Conservation (phyloP, 2,888 invertebrate species). For the Drosophila eohydei region DNA sequence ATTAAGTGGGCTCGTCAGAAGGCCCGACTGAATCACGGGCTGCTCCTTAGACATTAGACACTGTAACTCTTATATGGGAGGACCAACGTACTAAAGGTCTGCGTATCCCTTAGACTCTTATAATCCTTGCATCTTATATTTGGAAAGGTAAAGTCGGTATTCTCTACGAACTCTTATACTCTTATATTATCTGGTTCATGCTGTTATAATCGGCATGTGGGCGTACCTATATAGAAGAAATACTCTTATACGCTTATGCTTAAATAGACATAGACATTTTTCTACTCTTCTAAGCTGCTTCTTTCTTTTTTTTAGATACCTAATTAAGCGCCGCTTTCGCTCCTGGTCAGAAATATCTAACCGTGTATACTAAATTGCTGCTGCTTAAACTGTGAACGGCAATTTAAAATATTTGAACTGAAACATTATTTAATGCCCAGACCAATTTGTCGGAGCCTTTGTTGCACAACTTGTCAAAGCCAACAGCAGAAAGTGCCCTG, state of each 20-base stretch:
- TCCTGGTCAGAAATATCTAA: no score
- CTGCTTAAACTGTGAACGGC: not conserved
- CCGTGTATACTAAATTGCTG: not conserved
- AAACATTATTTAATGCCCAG: constrained; percentile 3
- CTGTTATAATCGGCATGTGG: not conserved
- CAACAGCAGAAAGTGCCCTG: constrained; percentile 11
- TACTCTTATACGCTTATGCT: not conserved
- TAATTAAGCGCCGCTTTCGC: no score
- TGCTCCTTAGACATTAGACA: not conserved
- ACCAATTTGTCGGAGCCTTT: not conserved
- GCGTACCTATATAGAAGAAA: no score
- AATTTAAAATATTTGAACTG: not conserved
- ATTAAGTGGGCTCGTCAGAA: constrained; percentile 1
- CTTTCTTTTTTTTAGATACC: no score
- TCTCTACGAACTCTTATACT: not conserved
- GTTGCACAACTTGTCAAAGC: constrained; percentile 10
- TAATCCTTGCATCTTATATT: not conserved
- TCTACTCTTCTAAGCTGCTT: not conserved
- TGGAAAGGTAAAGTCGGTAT: no score
- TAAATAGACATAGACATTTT: not conserved
- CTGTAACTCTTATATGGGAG: not conserved
- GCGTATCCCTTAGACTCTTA: not conserved
- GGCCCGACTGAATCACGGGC: constrained; percentile 1
- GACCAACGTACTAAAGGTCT: no score
- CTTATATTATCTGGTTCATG: not conserved